Conservation (phyloP, 2,888 invertebrate species). For the Erebia ligea region DNA sequence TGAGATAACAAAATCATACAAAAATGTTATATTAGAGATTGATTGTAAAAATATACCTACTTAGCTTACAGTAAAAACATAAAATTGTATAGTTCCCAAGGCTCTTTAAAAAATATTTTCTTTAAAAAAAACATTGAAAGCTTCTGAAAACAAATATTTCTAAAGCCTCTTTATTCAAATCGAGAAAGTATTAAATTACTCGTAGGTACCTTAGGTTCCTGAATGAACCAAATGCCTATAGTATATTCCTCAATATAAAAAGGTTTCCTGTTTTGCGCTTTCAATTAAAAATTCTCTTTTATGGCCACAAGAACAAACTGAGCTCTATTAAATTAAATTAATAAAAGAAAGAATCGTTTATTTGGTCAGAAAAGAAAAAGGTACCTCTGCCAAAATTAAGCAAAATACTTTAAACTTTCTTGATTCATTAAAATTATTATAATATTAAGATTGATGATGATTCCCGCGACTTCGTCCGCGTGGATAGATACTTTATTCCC, state of each 20-base stretch:
- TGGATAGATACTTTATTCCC: background rate
- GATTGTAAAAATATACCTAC: too few relatives aligned
- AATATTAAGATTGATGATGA: background rate
- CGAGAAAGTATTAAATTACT: slow-evolving; percentile 19
- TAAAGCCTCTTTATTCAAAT: slow-evolving; percentile 16
- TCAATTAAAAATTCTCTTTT: slow-evolving; percentile 16
- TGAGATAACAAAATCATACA: too few relatives aligned
- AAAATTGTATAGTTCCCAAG: too few relatives aligned
- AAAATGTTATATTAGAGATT: too few relatives aligned
- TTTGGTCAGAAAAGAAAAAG: background rate
- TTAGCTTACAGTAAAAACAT: too few relatives aligned
- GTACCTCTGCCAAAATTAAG: background rate
- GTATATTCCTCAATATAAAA: slow-evolving; percentile 14
- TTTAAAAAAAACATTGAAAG: background rate
- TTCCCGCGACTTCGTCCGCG: background rate
- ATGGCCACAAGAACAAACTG: slow-evolving; percentile 8
- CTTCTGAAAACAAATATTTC: slow-evolving; percentile 8
- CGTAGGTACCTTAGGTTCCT: background rate
- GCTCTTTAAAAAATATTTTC: too few relatives aligned
- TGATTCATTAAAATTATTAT: background rate
- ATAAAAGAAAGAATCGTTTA: slow-evolving; percentile 3
- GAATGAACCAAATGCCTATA: slow-evolving; percentile 17
- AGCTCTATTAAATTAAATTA: background rate
- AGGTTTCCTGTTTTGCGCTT: slow-evolving; percentile 21
- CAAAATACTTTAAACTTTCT: background rate